Conservation (phyloP, 2,888 invertebrate species). For the Hyposoter dolosus region DNA sequence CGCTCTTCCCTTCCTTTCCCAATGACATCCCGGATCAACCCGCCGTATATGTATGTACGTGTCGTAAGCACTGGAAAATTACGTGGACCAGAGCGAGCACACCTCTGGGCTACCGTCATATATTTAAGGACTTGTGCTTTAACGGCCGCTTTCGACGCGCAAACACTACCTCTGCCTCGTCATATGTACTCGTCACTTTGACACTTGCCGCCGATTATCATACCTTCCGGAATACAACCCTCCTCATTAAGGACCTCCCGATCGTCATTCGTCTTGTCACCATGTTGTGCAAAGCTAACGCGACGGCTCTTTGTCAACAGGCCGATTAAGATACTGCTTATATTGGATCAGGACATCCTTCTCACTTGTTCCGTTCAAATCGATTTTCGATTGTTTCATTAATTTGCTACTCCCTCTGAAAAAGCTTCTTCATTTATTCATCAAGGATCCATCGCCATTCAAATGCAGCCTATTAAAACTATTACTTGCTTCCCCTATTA, state of each 20-base stretch:
- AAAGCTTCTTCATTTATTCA: not conserved
- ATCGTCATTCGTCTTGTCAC: not conserved
- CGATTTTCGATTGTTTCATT: not conserved
- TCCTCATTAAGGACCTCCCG: not conserved
- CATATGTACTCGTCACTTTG: not conserved
- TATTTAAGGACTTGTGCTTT: not conserved
- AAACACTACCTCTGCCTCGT: not conserved
- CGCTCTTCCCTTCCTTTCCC: not conserved
- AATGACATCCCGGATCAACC: constrained; percentile 15
- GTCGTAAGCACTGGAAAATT: not conserved
- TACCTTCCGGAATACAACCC: not conserved
- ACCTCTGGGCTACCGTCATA: not conserved
- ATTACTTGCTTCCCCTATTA: not conserved
- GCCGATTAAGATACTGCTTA: not conserved
- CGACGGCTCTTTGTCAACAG: not conserved
- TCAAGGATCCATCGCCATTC: not conserved
- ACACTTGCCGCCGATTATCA: not conserved
- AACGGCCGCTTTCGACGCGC: not conserved
- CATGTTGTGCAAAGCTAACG: not conserved
- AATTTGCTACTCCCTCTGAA: not conserved
- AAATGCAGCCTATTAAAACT: not conserved
- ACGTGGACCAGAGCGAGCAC: not conserved
- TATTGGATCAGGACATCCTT: not conserved
- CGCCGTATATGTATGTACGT: not conserved
- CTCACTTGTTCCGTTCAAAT: not conserved